Percentiles rank a stretch among this genome's conserved stretches.
These are phyloP conservation scores for Diarsia mendica DNA, from an alignment of 2,888 invertebrate genomes.

Conservation along the genomic window DNA sequence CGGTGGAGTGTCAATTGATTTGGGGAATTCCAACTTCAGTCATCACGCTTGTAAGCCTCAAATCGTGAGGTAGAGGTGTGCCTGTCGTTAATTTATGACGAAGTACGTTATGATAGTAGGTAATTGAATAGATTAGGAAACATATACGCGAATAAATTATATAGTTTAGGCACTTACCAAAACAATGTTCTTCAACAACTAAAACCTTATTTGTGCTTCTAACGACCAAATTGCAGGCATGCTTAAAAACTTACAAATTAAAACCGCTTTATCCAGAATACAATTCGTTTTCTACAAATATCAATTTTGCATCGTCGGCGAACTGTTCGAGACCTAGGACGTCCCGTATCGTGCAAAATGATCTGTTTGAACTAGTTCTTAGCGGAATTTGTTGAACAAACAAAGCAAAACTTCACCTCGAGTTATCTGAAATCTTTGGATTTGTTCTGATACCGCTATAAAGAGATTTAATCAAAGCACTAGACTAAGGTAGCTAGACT, in stretches of 20 bases:
- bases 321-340: background rate
- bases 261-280: background rate
- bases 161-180: too few relatives aligned
- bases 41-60: background rate
- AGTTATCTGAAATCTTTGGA: constrained; percentile 21
- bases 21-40: background rate
- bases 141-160: too few relatives aligned
- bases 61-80: background rate
- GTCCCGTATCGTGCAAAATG: constrained; percentile 1
- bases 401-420: constrained; percentile 16
- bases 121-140: background rate
- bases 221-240: background rate
- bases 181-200: background rate
- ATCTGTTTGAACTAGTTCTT: constrained; percentile 18
- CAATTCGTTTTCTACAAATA: constrained; percentile 31
- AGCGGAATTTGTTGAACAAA: constrained; percentile 33
- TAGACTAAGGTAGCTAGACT: constrained; percentile 1
- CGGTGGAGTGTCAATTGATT: background rate
- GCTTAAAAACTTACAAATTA: background rate
- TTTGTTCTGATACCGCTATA: constrained; percentile 9
- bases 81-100: background rate
- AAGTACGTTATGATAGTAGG: background rate
- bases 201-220: background rate
- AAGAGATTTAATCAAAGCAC: constrained; percentile 5
- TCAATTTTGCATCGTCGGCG: constrained; percentile 4